Conservation (phyloP, 2,113 vertebrate species). For the Macrotus californicus region DNA sequence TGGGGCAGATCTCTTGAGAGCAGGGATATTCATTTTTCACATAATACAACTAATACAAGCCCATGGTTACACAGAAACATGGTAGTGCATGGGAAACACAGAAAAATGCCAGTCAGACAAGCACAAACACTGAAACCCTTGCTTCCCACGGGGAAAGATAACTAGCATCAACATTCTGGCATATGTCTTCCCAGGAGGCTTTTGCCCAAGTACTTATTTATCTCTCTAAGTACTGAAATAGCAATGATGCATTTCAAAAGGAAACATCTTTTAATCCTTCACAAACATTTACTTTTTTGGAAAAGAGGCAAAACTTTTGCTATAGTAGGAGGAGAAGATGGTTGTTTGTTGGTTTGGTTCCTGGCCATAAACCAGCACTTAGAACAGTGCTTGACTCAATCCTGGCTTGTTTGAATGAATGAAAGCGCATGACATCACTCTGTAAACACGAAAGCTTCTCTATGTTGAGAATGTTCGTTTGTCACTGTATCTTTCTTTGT, state of each 20-base stretch:
- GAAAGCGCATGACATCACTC: neutral
- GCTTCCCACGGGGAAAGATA: neutral
- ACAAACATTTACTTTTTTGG: neutral
- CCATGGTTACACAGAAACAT: neutral
- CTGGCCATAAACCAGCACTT: neutral
- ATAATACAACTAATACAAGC: neutral
- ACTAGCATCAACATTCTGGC: neutral
- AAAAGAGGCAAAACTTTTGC: neutral
- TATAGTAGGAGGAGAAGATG: neutral
- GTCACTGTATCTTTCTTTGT: neutral
- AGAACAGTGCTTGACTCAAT: neutral
- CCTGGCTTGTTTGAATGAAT: neutral
- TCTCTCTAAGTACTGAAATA: neutral
- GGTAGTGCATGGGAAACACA: neutral
- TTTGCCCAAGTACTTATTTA: neutral
- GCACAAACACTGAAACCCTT: neutral
- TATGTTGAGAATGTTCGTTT: neutral
- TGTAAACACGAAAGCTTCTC: neutral
- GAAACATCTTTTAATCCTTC: neutral
- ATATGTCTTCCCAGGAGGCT: neutral
- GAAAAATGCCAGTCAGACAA: neutral
- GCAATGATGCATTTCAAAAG: neutral
- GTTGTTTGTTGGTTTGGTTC: neutral
- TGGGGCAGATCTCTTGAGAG: neutral
- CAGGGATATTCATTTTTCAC: neutral